These are phyloP conservation scores for Ambastaia sidthimunki DNA, from an alignment of 2,797 vertebrate genomes.

Conservation along the genomic window DNA sequence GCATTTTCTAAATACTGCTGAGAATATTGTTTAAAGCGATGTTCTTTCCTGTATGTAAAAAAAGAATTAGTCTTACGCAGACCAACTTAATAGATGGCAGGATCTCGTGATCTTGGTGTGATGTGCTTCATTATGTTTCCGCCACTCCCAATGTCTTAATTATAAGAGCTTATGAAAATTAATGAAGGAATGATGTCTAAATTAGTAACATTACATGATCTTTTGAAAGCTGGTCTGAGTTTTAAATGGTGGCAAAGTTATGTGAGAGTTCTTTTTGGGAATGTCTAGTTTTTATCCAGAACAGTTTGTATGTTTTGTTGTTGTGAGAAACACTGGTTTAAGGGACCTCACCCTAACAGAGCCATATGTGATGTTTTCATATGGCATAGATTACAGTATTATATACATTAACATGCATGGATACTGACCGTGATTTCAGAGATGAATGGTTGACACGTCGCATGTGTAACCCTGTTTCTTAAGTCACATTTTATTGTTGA, in stretches of 20 bases:
- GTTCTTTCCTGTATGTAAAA: background rate
- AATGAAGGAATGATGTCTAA: constrained; percentile 1
- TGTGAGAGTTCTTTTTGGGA: background rate
- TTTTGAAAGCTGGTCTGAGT: background rate
- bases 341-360: constrained; percentile 13
- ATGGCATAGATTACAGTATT: constrained; percentile 14
- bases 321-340: constrained; percentile 28
- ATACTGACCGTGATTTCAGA: constrained; percentile 21
- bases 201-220: background rate
- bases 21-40: background rate
- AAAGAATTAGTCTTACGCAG: constrained; percentile 1
- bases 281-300: constrained; percentile 12
- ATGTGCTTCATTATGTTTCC: constrained; percentile 20
- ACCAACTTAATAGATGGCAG: background rate
- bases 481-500: constrained; percentile 18
- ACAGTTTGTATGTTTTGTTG: constrained; percentile 3
- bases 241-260: background rate
- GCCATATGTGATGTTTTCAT: constrained; percentile 14
- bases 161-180: background rate
- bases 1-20: background rate
- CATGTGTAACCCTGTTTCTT: constrained; percentile 3
- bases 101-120: constrained; percentile 16
- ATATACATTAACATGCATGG: constrained; percentile 34
- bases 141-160: constrained; percentile 15
- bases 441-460: constrained; percentile 15